Evolutionary conservation across 1,140 invertebrate species (phyloP).

Genomic region (Lerema accius): DNA sequence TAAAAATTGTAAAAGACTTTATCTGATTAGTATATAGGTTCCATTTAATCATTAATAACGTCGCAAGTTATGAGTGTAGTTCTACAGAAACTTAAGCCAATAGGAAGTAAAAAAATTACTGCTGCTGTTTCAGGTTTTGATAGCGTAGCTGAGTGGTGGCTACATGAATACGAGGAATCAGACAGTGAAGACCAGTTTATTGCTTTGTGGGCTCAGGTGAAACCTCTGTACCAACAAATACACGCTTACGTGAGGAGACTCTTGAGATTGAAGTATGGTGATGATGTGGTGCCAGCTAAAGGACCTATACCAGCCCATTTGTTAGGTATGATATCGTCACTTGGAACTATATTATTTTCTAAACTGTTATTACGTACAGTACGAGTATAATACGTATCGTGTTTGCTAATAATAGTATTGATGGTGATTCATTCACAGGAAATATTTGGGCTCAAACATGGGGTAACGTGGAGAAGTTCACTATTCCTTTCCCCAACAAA

Average conservation of each 20-base stretch:
- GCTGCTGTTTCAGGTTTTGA: constrained; percentile 64
- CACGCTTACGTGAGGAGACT: constrained; percentile 93
- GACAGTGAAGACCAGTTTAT: constrained; percentile 82
- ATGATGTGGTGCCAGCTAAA: constrained; percentile 85
- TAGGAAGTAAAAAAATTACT: too few relatives aligned
- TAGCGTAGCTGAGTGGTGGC: constrained; percentile 77
- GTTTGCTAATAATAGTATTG: too few relatives aligned
- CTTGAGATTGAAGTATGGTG: constrained; percentile 88
- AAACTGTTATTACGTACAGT: too few relatives aligned
- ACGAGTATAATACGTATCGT: too few relatives aligned
- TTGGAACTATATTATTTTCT: too few relatives aligned
- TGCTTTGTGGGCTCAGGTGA: constrained; percentile 84
- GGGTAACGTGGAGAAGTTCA: constrained; percentile 88
- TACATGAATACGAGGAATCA: constrained; percentile 78
- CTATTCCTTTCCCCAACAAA: constrained; percentile 89
- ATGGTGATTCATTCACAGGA: too few relatives aligned
- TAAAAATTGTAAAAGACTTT: too few relatives aligned
- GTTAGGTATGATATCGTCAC: constrained; percentile 82
- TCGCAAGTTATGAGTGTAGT: too few relatives aligned
- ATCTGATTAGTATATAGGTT: too few relatives aligned
- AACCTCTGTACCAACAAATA: constrained; percentile 92
- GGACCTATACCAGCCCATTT: constrained; percentile 96
- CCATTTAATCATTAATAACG: too few relatives aligned
- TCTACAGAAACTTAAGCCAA: too few relatives aligned
- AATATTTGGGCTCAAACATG: constrained; percentile 97